Evolutionary conservation across 2,888 invertebrate genomes (phyloP).

Genomic region (Petrolisthes manimaculis): DNA sequence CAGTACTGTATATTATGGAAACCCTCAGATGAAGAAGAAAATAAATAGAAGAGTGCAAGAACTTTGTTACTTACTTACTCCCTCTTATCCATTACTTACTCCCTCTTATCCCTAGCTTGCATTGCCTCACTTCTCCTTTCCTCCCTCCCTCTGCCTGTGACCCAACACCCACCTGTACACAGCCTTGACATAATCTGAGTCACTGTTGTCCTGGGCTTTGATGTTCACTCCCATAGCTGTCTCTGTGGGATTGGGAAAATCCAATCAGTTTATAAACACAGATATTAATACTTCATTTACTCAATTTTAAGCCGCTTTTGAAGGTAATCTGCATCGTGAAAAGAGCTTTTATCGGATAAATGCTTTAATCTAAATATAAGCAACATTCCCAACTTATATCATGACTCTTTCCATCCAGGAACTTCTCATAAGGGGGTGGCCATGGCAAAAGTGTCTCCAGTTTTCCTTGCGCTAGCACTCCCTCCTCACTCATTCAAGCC

Average conservation of each 20-base stretch:
- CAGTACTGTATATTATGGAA: background rate
- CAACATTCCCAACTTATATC: no score
- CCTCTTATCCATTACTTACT: background rate
- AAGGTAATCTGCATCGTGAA: no score
- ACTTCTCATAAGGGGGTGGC: no score
- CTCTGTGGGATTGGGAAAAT: slow-evolving; percentile 69
- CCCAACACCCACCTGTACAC: slow-evolving; percentile 68
- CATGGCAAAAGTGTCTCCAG: no score
- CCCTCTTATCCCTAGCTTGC: background rate
- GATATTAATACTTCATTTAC: no score
- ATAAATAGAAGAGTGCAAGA: background rate
- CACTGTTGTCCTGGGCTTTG: slow-evolving; percentile 73
- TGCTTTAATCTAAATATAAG: no score
- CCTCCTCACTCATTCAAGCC: no score
- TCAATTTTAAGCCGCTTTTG: no score
- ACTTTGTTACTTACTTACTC: background rate
- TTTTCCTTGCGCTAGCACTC: no score
- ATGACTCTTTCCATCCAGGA: no score
- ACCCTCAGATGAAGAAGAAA: background rate
- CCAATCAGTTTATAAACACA: no score
- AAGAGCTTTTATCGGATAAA: no score
- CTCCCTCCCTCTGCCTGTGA: background rate
- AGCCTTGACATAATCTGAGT: slow-evolving; percentile 76
- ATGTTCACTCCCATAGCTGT: slow-evolving; percentile 86
- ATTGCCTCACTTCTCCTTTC: background rate